A percentile compares a stretch with the other conserved stretches of the same genome.
Conservation (phyloP, 2,888 invertebrate genomes). For the Heliconius sara region DNA sequence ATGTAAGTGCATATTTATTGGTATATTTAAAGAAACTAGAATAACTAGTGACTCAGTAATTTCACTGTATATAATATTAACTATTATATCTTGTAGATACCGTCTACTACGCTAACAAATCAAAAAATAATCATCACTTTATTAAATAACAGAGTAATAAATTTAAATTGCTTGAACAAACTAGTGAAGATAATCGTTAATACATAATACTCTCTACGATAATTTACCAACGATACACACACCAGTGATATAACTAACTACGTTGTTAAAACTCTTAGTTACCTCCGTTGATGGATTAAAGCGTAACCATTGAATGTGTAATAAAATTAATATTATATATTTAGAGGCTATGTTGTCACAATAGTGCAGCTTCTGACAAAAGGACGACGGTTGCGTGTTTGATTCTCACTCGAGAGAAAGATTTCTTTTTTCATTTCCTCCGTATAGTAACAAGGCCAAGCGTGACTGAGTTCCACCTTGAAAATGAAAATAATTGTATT, state of each 20-base stretch:
- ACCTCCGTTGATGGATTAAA: neutral
- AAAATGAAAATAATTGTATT: no score
- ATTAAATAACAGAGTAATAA: slow-evolving; percentile 1
- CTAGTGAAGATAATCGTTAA: slow-evolving; percentile 18
- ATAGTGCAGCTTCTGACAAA: neutral
- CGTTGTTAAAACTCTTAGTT: slow-evolving; percentile 2
- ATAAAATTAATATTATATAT: neutral
- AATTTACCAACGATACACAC: slow-evolving; percentile 15
- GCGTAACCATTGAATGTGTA: neutral
- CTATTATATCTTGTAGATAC: neutral
- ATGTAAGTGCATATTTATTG: no score
- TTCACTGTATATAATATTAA: neutral
- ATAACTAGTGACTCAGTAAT: neutral
- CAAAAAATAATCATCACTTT: neutral
- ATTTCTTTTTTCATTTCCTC: neutral
- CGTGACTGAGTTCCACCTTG: neutral
- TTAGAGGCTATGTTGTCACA: neutral
- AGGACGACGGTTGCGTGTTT: neutral
- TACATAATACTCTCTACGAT: slow-evolving; percentile 14
- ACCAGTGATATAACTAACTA: slow-evolving; percentile 18
- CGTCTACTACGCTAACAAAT: neutral
- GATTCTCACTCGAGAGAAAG: neutral
- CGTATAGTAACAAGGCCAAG: neutral
- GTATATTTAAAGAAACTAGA: no score
- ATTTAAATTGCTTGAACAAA: neutral